These are phyloP conservation scores for Drosophila formosana DNA, from an alignment of 2,888 invertebrate species.

Conservation along the genomic window DNA sequence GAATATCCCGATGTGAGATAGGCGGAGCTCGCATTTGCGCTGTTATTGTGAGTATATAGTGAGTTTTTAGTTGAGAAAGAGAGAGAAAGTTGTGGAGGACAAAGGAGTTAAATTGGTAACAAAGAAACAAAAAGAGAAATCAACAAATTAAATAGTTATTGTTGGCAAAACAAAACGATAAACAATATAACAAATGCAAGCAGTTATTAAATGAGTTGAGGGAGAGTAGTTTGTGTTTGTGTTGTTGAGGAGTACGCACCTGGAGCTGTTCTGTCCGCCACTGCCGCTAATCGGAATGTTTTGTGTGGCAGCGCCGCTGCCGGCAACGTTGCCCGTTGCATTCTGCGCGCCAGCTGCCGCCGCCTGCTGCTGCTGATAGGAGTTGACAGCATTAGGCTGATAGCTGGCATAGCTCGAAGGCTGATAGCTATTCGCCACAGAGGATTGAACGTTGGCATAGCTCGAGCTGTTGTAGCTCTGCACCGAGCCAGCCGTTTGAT, in stretches of 20 bases:
- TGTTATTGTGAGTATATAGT: conserved; percentile 63
- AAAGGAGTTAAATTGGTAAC: conserved; percentile 30
- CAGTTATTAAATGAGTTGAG: neutral
- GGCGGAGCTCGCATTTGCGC: conserved; percentile 85
- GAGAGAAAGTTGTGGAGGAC: conserved; percentile 15
- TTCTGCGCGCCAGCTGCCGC: conserved; percentile 71
- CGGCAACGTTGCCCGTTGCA: conserved; percentile 73
- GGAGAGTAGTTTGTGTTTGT: neutral
- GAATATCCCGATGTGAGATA: conserved; percentile 85
- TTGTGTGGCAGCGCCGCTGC: conserved; percentile 81
- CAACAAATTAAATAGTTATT: conserved; percentile 5
- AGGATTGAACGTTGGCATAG: conserved; percentile 84
- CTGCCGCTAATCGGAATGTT: conserved; percentile 85
- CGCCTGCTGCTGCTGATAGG: conserved; percentile 84
- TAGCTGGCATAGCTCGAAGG: conserved; percentile 84
- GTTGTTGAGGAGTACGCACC: conserved; percentile 60
- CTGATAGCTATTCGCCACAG: conserved; percentile 84
- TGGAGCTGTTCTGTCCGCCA: conserved; percentile 83
- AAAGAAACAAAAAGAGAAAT: conserved; percentile 4
- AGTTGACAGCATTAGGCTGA: conserved; percentile 84
- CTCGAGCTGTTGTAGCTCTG: conserved; percentile 84
- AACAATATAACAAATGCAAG: conserved; percentile 27
- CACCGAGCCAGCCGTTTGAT: conserved; percentile 81
- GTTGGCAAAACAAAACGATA: conserved; percentile 16
- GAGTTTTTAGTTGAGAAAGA: conserved; percentile 27